These are phyloP conservation scores for Rhagoletis pomonella DNA, from an alignment of 1,140 invertebrate genomes.

Conservation along the genomic window DNA sequence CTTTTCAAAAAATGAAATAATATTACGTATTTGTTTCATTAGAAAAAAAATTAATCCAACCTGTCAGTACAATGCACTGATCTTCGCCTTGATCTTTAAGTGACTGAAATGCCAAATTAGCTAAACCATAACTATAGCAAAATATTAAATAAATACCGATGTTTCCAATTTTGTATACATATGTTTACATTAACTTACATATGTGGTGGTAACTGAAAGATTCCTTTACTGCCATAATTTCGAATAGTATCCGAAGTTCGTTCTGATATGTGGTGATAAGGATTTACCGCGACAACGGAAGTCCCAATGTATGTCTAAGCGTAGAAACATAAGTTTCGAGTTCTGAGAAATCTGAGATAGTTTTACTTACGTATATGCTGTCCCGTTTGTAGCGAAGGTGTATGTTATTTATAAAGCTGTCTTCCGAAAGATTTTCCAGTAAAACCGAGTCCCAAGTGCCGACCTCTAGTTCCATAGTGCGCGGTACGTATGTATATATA, in stretches of 20 bases:
- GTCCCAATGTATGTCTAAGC: conserved; percentile 85
- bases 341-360: neutral
- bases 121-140: conserved; percentile 67
- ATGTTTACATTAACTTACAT: conserved; percentile 78
- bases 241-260: conserved; percentile 86
- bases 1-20: conserved; percentile 69
- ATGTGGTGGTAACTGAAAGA: conserved; percentile 92
- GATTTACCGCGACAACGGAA: conserved; percentile 86
- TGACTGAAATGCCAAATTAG: conserved; percentile 71
- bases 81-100: conserved; percentile 73
- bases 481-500: neutral
- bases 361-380: conserved; percentile 83
- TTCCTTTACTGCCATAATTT: conserved; percentile 84
- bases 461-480: conserved; percentile 74
- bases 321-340: neutral
- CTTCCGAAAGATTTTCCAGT: conserved; percentile 84
- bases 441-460: conserved; percentile 86
- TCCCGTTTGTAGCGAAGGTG: conserved; percentile 85
- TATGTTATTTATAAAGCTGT: conserved; percentile 84
- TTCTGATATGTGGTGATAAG: conserved; percentile 82
- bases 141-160: neutral
- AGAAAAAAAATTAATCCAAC: conserved; percentile 30
- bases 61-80: conserved; percentile 70
- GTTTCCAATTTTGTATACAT: neutral
- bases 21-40: conserved; percentile 19